A percentile compares a stretch with the other conserved stretches of the same genome.
phyloP scores from a whole-genome alignment of 2,888 invertebrate genomes.

The Sarcophaga subvicina region DNA sequence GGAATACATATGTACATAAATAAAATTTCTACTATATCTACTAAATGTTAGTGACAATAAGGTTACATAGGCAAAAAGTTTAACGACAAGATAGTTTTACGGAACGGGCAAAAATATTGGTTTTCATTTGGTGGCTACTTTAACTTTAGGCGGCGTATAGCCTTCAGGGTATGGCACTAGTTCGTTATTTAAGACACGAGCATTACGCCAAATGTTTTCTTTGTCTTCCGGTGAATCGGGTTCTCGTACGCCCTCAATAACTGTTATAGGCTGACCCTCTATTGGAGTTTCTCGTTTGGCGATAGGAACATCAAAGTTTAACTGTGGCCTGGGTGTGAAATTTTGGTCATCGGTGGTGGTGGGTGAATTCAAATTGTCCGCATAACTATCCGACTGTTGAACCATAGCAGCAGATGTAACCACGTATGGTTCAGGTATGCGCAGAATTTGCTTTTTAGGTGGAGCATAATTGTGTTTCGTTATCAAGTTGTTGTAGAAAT shows the following conservation, averaged over 20 bases:
- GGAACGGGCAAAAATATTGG: background rate
- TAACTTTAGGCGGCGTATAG: constrained; percentile 85
- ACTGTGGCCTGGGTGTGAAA: background rate
- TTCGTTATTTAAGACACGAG: constrained; percentile 92
- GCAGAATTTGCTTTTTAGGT: constrained; percentile 56
- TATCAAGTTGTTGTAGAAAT: constrained; percentile 71
- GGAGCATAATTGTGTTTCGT: constrained; percentile 75
- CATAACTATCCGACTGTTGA: constrained; percentile 15
- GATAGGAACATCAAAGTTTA: background rate
- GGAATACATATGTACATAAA: background rate
- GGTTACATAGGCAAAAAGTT: constrained; percentile 16
- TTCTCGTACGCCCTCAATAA: constrained; percentile 89
- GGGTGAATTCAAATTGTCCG: background rate
- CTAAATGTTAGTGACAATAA: constrained; percentile 54
- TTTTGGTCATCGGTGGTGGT: background rate
- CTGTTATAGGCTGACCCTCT: constrained; percentile 82
- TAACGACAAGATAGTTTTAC: constrained; percentile 44
- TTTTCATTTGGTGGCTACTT: constrained; percentile 65
- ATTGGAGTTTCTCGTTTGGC: background rate
- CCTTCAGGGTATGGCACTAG: constrained; percentile 89
- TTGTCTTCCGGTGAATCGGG: constrained; percentile 93
- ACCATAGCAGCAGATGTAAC: constrained; percentile 49
- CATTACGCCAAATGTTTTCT: constrained; percentile 92
- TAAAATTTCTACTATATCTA: constrained; percentile 28
- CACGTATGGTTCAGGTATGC: constrained; percentile 48